These are phyloP conservation scores for Abramis brama DNA, from an alignment of 2,113 vertebrate genomes.

Conservation along the genomic window DNA sequence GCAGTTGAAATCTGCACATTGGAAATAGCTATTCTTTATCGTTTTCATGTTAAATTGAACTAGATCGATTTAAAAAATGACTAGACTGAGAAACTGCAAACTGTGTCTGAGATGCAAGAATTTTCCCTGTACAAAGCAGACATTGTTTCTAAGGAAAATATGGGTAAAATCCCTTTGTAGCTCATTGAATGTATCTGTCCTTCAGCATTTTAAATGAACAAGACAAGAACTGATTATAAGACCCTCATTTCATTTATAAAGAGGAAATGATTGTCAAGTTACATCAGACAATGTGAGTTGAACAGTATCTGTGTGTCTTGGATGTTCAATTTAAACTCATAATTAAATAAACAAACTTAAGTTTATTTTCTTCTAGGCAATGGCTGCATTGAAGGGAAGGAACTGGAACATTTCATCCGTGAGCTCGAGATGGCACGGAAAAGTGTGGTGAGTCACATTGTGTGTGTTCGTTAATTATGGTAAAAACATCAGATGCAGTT, in stretches of 20 bases:
- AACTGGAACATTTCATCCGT: constrained; percentile 93
- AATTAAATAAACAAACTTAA: background rate
- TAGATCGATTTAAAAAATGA: background rate
- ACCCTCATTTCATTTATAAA: background rate
- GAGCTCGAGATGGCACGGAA: constrained; percentile 87
- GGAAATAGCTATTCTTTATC: background rate
- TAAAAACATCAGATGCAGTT: background rate
- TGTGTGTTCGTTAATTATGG: background rate
- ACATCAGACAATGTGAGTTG: background rate
- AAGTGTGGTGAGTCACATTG: constrained; percentile 82
- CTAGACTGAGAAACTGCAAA: no score
- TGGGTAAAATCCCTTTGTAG: background rate
- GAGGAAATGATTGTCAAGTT: background rate
- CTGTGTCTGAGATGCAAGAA: background rate
- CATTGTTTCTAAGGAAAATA: background rate
- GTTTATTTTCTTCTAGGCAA: constrained; percentile 78
- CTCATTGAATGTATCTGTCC: background rate
- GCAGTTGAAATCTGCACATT: background rate
- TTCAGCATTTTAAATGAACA: background rate
- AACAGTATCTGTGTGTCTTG: background rate
- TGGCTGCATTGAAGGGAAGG: constrained; percentile 95
- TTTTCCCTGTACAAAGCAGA: background rate
- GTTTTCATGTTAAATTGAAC: background rate
- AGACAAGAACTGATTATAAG: background rate
- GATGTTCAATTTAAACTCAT: background rate